A percentile compares a stretch with the other conserved stretches of the same genome.
phyloP scores from a whole-genome alignment of 30 jellyfish, hydroid and myxozoan genomes.

The Cassiopea xamachana region DNA sequence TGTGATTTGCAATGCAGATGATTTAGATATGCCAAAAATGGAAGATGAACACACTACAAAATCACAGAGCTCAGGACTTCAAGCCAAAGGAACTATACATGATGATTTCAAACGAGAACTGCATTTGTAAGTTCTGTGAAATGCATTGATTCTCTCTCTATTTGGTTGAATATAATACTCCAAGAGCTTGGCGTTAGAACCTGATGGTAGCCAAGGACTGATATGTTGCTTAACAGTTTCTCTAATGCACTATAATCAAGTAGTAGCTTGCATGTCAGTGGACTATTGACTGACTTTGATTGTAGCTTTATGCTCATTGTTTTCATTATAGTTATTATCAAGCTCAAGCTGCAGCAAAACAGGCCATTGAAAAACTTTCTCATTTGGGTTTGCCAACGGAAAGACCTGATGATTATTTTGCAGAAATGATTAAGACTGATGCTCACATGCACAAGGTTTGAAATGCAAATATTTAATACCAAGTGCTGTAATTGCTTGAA shows the following conservation, averaged over 20 bases:
- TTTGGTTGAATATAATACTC: no score
- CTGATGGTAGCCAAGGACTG: no score
- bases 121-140: slow-evolving; percentile 70
- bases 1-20: slow-evolving; percentile 68
- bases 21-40: slow-evolving; percentile 60
- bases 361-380: slow-evolving; percentile 75
- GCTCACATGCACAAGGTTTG: slow-evolving; percentile 94
- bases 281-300: no score
- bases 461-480: not conserved
- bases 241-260: no score
- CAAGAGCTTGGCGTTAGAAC: no score
- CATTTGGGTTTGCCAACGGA: slow-evolving; percentile 79
- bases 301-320: not conserved
- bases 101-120: slow-evolving; percentile 95
- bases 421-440: slow-evolving; percentile 98
- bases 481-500: not conserved
- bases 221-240: no score
- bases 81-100: slow-evolving; percentile 77
- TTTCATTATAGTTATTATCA: slow-evolving; percentile 83
- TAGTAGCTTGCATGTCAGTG: no score
- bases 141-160: not conserved
- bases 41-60: slow-evolving; percentile 24
- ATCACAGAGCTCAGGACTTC: slow-evolving; percentile 5
- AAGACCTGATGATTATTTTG: slow-evolving; percentile 98
- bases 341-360: slow-evolving; percentile 97